Percentiles rank a stretch among this genome's conserved stretches.
Conservation (phyloP, 1,140 invertebrate genomes). For the Caerostris darwini region DNA sequence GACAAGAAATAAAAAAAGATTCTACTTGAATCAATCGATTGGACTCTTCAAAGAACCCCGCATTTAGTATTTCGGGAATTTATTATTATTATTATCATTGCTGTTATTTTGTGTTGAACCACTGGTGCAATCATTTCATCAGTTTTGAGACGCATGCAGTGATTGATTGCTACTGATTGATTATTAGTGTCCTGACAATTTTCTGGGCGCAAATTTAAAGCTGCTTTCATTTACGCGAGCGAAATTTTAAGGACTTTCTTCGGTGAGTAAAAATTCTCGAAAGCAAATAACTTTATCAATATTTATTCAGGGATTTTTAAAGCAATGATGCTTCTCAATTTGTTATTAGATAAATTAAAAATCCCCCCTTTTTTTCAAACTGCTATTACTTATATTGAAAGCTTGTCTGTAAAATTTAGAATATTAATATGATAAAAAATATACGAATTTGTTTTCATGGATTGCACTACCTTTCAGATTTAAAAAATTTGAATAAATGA, state of each 20-base stretch:
- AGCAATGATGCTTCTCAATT: too few relatives aligned
- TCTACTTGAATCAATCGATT: slow-evolving; percentile 29
- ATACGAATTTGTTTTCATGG: too few relatives aligned
- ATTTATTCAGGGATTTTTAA: neutral
- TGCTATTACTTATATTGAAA: too few relatives aligned
- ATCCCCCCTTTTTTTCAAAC: too few relatives aligned
- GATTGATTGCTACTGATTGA: slow-evolving; percentile 11
- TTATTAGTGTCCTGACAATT: slow-evolving; percentile 6
- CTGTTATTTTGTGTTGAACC: neutral
- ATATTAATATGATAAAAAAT: too few relatives aligned
- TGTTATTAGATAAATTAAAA: too few relatives aligned
- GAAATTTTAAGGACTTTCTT: neutral
- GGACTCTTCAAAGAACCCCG: neutral
- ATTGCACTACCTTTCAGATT: too few relatives aligned
- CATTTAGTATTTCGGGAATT: slow-evolving; percentile 14
- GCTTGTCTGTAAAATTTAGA: too few relatives aligned
- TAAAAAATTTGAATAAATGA: too few relatives aligned
- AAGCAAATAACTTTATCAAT: neutral
- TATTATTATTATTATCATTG: slow-evolving; percentile 50
- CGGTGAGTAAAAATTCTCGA: neutral
- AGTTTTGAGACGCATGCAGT: neutral
- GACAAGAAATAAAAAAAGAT: slow-evolving; percentile 34
- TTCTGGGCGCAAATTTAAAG: neutral
- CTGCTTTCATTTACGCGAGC: neutral
- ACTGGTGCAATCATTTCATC: slow-evolving; percentile 44